Base-by-base conservation (phyloP, 2,888 invertebrate species). In the Brassicogethes aeneus region DNA sequence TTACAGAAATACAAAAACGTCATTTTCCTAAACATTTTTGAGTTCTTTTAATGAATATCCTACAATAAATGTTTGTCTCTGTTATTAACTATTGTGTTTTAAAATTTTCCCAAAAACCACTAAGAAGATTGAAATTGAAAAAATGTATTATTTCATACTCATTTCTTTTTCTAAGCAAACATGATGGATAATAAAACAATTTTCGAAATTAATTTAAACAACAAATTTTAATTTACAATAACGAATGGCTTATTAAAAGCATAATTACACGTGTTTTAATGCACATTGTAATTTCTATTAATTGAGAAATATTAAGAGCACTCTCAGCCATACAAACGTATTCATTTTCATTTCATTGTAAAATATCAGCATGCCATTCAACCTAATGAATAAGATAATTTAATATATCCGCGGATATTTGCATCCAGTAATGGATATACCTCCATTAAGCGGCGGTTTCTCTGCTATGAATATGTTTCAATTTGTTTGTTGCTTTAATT, bases 241-340 rank as follows among this genome's bases (percentile, higher is more conserved):
- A 61, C 51, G 50, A 46, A 61, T 57, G 57, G 60, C 47, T 58
- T 60, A 59, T 59, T 61, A 60, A 60, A 60, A 60, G 60, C 56
- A 48, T 53, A 54, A 54, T 55, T 55, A 57, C 55, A 53, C 52
- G 52, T 58, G 57, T 54, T 56, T 57, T 59, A 57, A 60, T 58
- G 60, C 55, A 47, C 51, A 55, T 52, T 53, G 58, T 57, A 60
- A 59, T 59, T 32, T 59, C 50, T 55, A 60, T 58, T 60, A 61
- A 60, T 58, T 57, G 58, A 59, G 59, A 61, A 61, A 56, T 61
- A 61, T 61, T 57, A 59, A 57, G 54, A 52, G 57, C 49, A 40
- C 38, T 48, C 45, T 23, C 8, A 40, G 52, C 47, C 54, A 50
- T 58, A 59, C 58, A n/a, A n/a, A n/a, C n/a, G n/a, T n/a, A 60